Base-by-base conservation (phyloP, 2,797 vertebrate species). In the Fringilla coelebs region DNA sequence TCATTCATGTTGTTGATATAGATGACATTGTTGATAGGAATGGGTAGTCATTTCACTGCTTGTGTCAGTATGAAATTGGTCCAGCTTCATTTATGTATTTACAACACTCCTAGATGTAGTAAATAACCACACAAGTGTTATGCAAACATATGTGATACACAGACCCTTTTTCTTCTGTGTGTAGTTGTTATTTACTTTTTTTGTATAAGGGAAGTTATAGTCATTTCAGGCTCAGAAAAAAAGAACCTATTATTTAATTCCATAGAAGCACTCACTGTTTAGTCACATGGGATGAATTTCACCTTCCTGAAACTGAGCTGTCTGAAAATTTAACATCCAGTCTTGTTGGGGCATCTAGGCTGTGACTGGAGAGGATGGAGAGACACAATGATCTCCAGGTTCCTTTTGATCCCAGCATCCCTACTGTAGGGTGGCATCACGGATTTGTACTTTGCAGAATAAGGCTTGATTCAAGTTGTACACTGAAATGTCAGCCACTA, bases 331-430 rank as follows among this genome's bases (percentile, higher is more conserved):
- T 46, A 34, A 19, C 14, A 11, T 67, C n/a, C 31, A 40, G 12
- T 41, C n/a, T n/a, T 40, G 15, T 2, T 1, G 0, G 19, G n/a
- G 6, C 7, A 32, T n/a, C 19, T 26, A 17, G 16, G 7, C 38
- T 80, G 22, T 16, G 6, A 10, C 24, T 62, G 68, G 32, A 46
- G 34, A 17, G 14, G n/a, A 40, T 22, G 34, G 55, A 78, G 41
- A 34, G 11, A 8, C 43, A 66, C 9, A n/a, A 29, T 77, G 38
- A 40, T 16, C 38, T 83, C 48, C 48, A 51, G 19, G 10, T 48
- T 36, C 43, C 3, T 4, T 68, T 58, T 75, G 51, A 70, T 70
- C 29, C 55, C 60, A 75, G 11, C 9, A n/a, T 17, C 49, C 24
- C 12, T 46, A 0, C 20, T 46, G 63, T 28, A 57, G 7, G 6